A percentile compares a stretch with the other conserved stretches of the same genome.
These are phyloP conservation scores for Ophonus ardosiacus DNA, from an alignment of 2,888 invertebrate genomes.

Conservation along the genomic window DNA sequence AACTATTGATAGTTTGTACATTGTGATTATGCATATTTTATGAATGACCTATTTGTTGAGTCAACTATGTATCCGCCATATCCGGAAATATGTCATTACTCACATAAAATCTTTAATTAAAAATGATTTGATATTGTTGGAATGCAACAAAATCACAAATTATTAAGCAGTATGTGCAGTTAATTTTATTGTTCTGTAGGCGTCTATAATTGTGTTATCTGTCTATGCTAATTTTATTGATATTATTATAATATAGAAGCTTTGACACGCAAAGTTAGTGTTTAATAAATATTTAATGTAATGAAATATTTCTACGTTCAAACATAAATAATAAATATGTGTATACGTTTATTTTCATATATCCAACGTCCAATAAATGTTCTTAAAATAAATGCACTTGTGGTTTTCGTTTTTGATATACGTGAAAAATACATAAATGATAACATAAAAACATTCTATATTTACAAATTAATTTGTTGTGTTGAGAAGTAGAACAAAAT, in stretches of 20 bases:
- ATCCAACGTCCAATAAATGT: background rate
- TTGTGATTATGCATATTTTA: constrained; percentile 43
- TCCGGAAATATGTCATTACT: background rate
- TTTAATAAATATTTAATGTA: constrained; percentile 25
- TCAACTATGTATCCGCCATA: constrained; percentile 10
- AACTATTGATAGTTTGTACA: constrained; percentile 1
- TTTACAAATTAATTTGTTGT: background rate
- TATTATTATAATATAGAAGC: background rate
- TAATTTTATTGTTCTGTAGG: constrained; percentile 1
- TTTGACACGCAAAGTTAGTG: background rate
- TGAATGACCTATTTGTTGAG: constrained; percentile 44
- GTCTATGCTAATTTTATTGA: constrained; percentile 34
- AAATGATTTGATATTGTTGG: constrained; percentile 4
- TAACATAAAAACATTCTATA: background rate
- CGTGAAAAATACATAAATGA: background rate
- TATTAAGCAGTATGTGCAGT: background rate
- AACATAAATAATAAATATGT: background rate
- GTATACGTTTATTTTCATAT: constrained; percentile 13
- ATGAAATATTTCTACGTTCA: background rate
- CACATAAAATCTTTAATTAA: background rate
- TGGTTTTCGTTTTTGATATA: background rate
- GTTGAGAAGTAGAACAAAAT: background rate
- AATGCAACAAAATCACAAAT: constrained; percentile 1
- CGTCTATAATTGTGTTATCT: background rate
- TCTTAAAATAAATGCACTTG: constrained; percentile 3